A percentile compares a stretch with the other conserved stretches of the same genome.
phyloP scores from a whole-genome alignment of 2,113 vertebrate genomes.

The Andinoacara biseriatus region DNA sequence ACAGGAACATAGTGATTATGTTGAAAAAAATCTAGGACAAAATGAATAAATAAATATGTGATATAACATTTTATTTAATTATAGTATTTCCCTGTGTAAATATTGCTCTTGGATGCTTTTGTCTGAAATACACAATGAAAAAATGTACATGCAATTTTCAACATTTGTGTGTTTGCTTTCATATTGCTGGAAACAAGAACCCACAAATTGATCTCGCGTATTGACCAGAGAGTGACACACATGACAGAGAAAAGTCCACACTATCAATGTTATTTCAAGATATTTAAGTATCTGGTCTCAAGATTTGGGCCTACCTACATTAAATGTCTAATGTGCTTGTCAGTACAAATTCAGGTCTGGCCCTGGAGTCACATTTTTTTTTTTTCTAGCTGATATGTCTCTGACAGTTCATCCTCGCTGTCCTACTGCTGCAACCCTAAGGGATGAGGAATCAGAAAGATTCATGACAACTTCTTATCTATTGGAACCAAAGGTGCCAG shows the following conservation, averaged over 20 bases:
- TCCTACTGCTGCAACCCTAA: not conserved
- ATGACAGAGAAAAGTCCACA: not conserved
- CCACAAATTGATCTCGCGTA: not conserved
- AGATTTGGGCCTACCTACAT: not conserved
- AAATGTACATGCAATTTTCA: not conserved
- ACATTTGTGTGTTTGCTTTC: not conserved
- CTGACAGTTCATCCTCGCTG: not conserved
- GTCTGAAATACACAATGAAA: not conserved
- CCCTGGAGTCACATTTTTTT: not conserved
- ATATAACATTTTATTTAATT: not conserved
- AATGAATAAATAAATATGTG: not conserved
- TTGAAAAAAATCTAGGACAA: not conserved
- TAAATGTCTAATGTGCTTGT: not conserved
- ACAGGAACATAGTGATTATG: not conserved
- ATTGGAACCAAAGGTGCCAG: not conserved
- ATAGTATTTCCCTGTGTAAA: not conserved
- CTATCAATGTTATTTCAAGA: not conserved
- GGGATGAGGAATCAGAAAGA: not conserved
- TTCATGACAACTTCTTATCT: not conserved
- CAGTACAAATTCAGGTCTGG: not conserved
- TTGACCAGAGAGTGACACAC: not conserved
- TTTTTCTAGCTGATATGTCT: conserved; percentile 14
- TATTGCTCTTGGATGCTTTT: not conserved
- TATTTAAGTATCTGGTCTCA: not conserved
- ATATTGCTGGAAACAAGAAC: not conserved